Evolutionary conservation across 2,888 invertebrate genomes (phyloP).

Genomic region (Cybosia mesomella): DNA sequence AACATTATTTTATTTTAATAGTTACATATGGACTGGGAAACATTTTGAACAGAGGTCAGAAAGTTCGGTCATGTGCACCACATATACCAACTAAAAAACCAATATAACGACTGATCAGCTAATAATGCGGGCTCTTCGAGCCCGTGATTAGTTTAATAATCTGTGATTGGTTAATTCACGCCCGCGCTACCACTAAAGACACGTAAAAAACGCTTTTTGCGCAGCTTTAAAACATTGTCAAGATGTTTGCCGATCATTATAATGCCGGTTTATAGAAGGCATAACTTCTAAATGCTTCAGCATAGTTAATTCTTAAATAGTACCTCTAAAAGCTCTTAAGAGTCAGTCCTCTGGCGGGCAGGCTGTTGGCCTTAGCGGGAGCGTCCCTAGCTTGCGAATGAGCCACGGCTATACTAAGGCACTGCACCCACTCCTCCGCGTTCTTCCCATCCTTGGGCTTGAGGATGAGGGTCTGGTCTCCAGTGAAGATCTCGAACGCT

Average conservation of each 20-base stretch:
- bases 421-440: slow-evolving; percentile 98
- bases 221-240: no score
- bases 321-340: slow-evolving; percentile 76
- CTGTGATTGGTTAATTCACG: no score
- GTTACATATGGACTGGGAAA: not conserved
- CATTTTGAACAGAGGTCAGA: no score
- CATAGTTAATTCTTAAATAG: not conserved
- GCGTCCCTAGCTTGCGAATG: slow-evolving; percentile 91
- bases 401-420: slow-evolving; percentile 96
- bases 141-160: no score
- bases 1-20: not conserved
- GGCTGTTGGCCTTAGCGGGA: slow-evolving; percentile 83
- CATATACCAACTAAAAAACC: no score
- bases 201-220: no score
- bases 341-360: slow-evolving; percentile 82
- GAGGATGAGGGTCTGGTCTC: slow-evolving; percentile 95
- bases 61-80: no score
- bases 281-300: not conserved
- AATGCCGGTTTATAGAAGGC: not conserved
- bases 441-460: slow-evolving; percentile 98
- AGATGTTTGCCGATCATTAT: not conserved
- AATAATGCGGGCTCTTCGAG: no score
- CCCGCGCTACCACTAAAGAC: no score
- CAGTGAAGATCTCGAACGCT: slow-evolving; percentile 98
- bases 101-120: no score